Conservation (phyloP, 2,113 vertebrate genomes). For the Pungitius pungitius region DNA sequence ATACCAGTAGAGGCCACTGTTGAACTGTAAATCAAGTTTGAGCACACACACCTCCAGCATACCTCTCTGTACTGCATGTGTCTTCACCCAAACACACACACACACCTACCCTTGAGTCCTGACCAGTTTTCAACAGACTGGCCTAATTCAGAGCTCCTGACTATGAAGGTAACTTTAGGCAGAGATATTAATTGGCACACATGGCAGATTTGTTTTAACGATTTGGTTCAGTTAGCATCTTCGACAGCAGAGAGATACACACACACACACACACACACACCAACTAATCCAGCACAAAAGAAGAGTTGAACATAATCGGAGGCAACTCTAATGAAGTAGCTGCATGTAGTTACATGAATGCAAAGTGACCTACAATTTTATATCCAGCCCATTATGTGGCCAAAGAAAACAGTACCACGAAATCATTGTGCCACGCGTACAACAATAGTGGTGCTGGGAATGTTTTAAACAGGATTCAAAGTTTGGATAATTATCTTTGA, state of each 20-base stretch:
- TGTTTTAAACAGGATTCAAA: neutral
- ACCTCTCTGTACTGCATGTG: neutral
- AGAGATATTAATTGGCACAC: constrained; percentile 44
- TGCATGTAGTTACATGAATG: neutral
- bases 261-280: neutral
- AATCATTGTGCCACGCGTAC: constrained; percentile 7
- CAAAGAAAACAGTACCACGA: constrained; percentile 28
- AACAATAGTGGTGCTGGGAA: constrained; percentile 4
- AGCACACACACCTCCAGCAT: neutral
- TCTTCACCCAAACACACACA: neutral
- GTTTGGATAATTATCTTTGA: neutral
- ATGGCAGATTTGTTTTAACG: neutral
- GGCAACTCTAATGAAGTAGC: too few species aligned
- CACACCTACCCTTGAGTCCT: constrained; percentile 50
- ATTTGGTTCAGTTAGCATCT: constrained; percentile 4
- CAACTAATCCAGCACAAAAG: constrained; percentile 12
- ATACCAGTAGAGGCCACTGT: constrained; percentile 73
- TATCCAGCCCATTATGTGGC: neutral
- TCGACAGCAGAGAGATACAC: neutral
- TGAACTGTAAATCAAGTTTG: constrained; percentile 12
- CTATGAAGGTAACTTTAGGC: constrained; percentile 64
- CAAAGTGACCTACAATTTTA: neutral
- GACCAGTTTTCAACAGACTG: constrained; percentile 59
- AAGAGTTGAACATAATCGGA: constrained; percentile 12
- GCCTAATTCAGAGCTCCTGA: constrained; percentile 58